Base-by-base conservation (phyloP, 1,140 invertebrate species). In the Drosophila navojoa region DNA sequence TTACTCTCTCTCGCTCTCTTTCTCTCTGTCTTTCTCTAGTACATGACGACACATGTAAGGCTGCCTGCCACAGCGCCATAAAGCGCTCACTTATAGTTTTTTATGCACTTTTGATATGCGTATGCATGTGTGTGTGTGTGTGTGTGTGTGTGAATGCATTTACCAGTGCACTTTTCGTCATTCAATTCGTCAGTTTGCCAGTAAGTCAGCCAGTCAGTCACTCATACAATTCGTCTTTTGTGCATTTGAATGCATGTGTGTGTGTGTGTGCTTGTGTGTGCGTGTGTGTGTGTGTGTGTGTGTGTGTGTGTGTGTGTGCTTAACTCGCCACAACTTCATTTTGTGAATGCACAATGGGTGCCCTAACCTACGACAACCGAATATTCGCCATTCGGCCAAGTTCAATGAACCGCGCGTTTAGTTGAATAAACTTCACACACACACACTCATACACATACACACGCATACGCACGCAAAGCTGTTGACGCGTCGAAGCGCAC, bases 331-430 rank as follows among this genome's bases (percentile, higher is more conserved):
- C 82, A 86, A 86, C 76, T 79, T 82, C 69, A 87, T 87, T 87
- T 87, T 62, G 78, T 87, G 82, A 79, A 82, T 87, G 76, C 84
- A 81, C 84, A 90, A 90, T 87, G 82, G 71, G 79, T 49, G 71
- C 73, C 76, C 84, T 89, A 89, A 89, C 84, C 84, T 89, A 89
- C 84, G 84, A 89, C 84, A 89, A 89, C 84, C 84, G 79, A 89
- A 86, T 86, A 86, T 89, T 89, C 85, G 84, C 82, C 84, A 89
- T 89, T 77, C 77, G 84, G 79, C 77, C 84, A 89, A 89, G 84
- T 89, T 89, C 84, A 89, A 89, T 89, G 84, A 89, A 89, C 84
- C 84, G 67, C 76, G 64, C 79, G 72, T 89, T 89, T 89, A 86
- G 84, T 89, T 89, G 84, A 89, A 89, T 89, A 89, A 89, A 89